Evolutionary conservation across 2,113 vertebrate genomes (phyloP).

Genomic region (Dipodomys merriami): DNA sequence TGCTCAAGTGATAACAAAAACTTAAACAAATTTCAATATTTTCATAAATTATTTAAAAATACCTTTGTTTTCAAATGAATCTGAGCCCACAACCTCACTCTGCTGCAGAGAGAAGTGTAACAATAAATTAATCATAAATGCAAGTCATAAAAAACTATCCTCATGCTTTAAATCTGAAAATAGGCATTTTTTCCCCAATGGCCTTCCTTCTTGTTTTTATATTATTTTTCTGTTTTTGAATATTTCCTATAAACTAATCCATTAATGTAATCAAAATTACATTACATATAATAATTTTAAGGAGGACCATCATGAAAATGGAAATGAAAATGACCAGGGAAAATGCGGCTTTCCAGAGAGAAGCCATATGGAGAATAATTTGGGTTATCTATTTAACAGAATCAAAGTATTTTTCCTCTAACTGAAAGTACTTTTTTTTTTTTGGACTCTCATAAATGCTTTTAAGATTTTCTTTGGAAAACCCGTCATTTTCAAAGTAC

Average conservation of each 20-base stretch:
- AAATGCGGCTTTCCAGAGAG: slow-evolving; percentile 59
- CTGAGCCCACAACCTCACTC: neutral
- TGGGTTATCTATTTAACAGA: slow-evolving; percentile 79
- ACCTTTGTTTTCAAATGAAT: neutral
- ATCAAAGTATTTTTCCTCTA: slow-evolving; percentile 72
- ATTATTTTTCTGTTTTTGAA: slow-evolving; percentile 67
- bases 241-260: slow-evolving; percentile 47
- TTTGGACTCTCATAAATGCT: slow-evolving; percentile 77
- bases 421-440: slow-evolving; percentile 72
- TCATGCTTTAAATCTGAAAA: slow-evolving; percentile 22
- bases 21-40: neutral
- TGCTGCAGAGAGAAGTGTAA: neutral
- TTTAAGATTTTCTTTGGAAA: slow-evolving; percentile 84
- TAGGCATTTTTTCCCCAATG: slow-evolving; percentile 25
- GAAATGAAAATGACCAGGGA: slow-evolving; percentile 77
- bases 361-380: slow-evolving; percentile 76
- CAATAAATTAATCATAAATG: slow-evolving; percentile 53
- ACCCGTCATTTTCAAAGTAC: slow-evolving; percentile 83
- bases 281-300: slow-evolving; percentile 71
- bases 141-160: neutral
- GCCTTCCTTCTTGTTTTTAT: slow-evolving; percentile 41
- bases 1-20: neutral
- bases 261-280: slow-evolving; percentile 80
- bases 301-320: slow-evolving; percentile 66
- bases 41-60: neutral